phyloP scores from a whole-genome alignment of 2,113 vertebrate genomes.

The Casuarius casuarius region DNA sequence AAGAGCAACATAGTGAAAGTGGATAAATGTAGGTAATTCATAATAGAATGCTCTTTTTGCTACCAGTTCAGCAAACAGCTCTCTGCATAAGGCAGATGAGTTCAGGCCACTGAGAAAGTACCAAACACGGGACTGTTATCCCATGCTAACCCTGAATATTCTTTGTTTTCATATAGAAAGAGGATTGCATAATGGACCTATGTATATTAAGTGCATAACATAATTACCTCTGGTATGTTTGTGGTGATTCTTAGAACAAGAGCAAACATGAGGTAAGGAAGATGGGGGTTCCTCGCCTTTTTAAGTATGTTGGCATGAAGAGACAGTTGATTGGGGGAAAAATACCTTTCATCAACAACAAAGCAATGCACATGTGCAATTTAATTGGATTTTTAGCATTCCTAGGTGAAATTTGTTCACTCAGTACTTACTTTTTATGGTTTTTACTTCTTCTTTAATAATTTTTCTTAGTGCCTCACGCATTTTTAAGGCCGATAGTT shows the following conservation, averaged over 20 bases:
- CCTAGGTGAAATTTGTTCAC: not conserved
- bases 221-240: not conserved
- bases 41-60: not conserved
- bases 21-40: not conserved
- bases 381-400: not conserved
- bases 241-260: not conserved
- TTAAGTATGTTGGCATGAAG: not conserved
- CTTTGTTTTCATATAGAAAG: not conserved
- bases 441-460: conserved; percentile 71
- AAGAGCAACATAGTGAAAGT: not conserved
- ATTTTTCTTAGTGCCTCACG: conserved; percentile 59
- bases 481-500: conserved; percentile 75
- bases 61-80: not conserved
- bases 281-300: not conserved
- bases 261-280: not conserved
- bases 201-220: not conserved
- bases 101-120: not conserved
- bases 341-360: rapidly evolving
- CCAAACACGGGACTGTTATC: not conserved
- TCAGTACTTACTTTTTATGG: conserved; percentile 67
- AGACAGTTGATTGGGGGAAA: not conserved
- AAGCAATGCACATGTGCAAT: rapidly evolving
- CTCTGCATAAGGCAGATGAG: rapidly evolving
- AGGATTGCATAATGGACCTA: not conserved
- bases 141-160: not conserved